Evolutionary conservation across 2,797 vertebrate genomes (phyloP).

Genomic region (Enteromius treurensis): DNA sequence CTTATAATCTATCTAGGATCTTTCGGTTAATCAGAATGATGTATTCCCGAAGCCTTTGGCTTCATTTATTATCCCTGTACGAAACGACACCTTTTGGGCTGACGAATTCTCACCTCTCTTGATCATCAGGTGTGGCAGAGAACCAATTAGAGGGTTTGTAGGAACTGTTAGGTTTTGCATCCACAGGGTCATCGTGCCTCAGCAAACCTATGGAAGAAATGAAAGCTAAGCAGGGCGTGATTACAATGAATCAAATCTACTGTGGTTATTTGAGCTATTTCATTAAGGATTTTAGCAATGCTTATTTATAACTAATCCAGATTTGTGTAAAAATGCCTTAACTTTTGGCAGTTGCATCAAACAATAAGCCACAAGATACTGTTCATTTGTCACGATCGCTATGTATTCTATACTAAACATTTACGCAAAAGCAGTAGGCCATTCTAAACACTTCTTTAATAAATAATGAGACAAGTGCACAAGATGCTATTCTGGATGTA

Average conservation of each 20-base stretch:
- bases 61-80: background rate
- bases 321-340: background rate
- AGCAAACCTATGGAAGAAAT: slow-evolving; percentile 71
- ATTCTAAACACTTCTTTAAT: background rate
- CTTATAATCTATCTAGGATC: background rate
- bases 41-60: background rate
- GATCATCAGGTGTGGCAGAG: slow-evolving; percentile 53
- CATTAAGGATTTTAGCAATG: background rate
- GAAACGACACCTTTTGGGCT: background rate
- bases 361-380: background rate
- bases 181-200: slow-evolving; percentile 70
- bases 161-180: slow-evolving; percentile 19
- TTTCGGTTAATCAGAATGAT: background rate
- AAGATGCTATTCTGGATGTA: background rate
- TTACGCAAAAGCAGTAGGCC: background rate
- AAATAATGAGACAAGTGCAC: background rate
- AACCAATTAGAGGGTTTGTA: slow-evolving; percentile 72
- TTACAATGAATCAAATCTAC: background rate
- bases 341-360: background rate
- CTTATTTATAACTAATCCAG: background rate
- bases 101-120: slow-evolving; percentile 67
- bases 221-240: background rate
- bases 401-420: background rate
- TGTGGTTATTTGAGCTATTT: background rate
- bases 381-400: background rate